These are phyloP conservation scores for Ophion costatus DNA, from an alignment of 2,888 invertebrate species.

Conservation along the genomic window DNA sequence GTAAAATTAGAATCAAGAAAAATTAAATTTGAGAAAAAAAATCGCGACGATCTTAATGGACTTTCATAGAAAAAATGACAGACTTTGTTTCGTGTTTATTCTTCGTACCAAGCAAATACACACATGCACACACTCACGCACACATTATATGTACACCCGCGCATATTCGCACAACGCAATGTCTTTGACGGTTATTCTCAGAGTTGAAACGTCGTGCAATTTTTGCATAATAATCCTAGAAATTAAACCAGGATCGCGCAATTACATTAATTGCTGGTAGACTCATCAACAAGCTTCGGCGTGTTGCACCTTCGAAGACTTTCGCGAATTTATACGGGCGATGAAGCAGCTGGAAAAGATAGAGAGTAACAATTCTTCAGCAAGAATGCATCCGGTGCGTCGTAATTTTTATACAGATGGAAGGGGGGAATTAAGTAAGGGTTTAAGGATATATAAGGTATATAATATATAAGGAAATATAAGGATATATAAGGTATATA, in stretches of 20 bases:
- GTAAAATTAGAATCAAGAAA: neutral
- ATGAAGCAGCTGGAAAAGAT: neutral
- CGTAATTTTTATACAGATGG: neutral
- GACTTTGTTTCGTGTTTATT: neutral
- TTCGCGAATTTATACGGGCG: slow-evolving; percentile 34
- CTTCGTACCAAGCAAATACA: neutral
- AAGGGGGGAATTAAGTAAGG: neutral
- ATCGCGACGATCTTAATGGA: neutral
- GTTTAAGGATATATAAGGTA: neutral
- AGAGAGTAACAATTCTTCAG: neutral
- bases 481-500: no score
- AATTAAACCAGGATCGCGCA: slow-evolving; percentile 1
- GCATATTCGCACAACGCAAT: neutral
- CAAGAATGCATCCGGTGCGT: neutral
- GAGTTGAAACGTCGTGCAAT: slow-evolving; percentile 11
- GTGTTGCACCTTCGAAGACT: slow-evolving; percentile 6
- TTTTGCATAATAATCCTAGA: slow-evolving; percentile 11
- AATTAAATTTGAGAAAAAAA: neutral
- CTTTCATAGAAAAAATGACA: neutral
- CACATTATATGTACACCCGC: neutral
- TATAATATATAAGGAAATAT: no score
- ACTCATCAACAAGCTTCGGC: slow-evolving; percentile 53
- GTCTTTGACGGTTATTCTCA: slow-evolving; percentile 12
- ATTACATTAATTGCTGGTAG: slow-evolving; percentile 51
- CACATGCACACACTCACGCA: neutral